A percentile compares a stretch with the other conserved stretches of the same genome.
Conservation (phyloP, 2,888 invertebrate genomes). For the Micoletzkya japonica region DNA sequence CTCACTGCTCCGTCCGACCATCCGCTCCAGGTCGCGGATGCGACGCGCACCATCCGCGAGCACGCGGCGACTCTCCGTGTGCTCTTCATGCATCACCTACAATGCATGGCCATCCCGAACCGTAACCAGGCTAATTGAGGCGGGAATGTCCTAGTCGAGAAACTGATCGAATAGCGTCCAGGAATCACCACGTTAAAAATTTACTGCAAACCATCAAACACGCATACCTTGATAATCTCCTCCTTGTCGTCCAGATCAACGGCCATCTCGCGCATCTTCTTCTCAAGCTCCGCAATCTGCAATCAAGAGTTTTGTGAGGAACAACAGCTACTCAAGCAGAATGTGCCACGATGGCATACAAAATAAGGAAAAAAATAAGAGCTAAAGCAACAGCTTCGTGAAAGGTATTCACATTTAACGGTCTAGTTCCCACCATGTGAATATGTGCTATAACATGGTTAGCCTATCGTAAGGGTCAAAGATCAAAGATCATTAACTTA, state of each 20-base stretch:
- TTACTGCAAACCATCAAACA: background rate
- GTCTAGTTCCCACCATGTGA: no score
- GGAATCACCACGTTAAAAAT: no score
- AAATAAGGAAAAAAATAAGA: no score
- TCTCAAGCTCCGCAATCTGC: constrained; percentile 9
- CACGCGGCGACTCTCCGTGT: constrained; percentile 6
- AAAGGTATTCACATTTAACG: no score
- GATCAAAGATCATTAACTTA: background rate
- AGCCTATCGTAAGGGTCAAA: no score
- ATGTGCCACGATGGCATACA: no score
- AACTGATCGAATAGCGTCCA: no score
- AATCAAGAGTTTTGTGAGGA: background rate
- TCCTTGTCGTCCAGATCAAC: background rate
- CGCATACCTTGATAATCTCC: constrained; percentile 4
- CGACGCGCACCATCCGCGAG: background rate
- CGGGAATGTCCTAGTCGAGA: no score
- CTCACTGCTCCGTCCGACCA: background rate
- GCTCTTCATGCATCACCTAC: constrained; percentile 23
- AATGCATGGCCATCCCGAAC: no score
- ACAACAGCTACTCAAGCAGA: background rate
- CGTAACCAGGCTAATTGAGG: no score
- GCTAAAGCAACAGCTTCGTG: no score
- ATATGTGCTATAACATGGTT: no score
- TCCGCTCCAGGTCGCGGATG: background rate
- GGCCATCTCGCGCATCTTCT: background rate